phyloP scores from a whole-genome alignment of 1,140 invertebrate genomes.

The Melitaea cinxia region DNA sequence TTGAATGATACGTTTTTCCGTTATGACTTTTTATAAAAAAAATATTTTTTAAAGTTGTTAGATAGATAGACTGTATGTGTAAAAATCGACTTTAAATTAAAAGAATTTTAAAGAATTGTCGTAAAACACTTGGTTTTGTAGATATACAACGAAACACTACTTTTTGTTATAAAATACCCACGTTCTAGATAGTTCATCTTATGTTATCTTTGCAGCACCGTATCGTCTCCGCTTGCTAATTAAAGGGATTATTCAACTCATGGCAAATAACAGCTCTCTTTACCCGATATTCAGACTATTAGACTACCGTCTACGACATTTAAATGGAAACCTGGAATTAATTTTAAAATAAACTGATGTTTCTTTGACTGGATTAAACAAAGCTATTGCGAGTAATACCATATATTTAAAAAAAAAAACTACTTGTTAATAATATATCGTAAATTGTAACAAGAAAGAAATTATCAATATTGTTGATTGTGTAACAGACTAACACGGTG shows the following conservation, averaged over 20 bases:
- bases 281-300: constrained; percentile 38
- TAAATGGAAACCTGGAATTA: constrained; percentile 25
- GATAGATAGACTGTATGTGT: too few species aligned
- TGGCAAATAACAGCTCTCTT: constrained; percentile 48
- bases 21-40: neutral
- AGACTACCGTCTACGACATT: constrained; percentile 28
- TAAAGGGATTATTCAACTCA: constrained; percentile 58
- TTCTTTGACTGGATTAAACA: neutral
- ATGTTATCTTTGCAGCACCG: constrained; percentile 33
- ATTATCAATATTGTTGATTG: too few species aligned
- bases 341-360: constrained; percentile 25
- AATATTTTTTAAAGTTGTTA: neutral
- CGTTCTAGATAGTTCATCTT: neutral
- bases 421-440: too few species aligned
- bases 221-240: constrained; percentile 57
- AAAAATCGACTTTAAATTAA: too few species aligned
- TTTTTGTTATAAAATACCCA: neutral
- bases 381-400: neutral
- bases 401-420: too few species aligned
- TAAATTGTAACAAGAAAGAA: too few species aligned
- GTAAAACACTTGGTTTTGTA: too few species aligned
- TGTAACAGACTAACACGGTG: too few species aligned
- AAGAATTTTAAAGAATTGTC: too few species aligned
- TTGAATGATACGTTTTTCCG: neutral
- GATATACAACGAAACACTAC: neutral